Evolutionary conservation across 1,140 invertebrate genomes (phyloP), one percentile per base, ranked within the genome.

Genomic region (Streblospio benedicti): DNA sequence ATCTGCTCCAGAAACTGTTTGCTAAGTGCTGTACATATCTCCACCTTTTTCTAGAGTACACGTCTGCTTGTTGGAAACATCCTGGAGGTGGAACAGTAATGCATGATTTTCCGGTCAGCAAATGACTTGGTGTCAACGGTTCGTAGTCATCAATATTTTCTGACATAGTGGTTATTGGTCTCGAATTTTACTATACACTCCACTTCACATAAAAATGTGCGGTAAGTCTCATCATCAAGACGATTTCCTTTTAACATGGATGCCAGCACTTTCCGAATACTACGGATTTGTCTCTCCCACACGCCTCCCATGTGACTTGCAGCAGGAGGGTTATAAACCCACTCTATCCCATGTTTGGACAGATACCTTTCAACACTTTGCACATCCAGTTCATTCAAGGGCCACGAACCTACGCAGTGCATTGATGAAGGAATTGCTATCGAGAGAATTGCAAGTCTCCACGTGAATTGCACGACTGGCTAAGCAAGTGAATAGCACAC

Each of bases 401-500:
- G 72, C 66, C n/a, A 80, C 68, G 62, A 81, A 77, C 32, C 77
- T 47, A 18, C 71, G 49, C 1, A 81, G 50, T 18, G 69, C 67
- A 33, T 66, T 65, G 20, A 80, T 47, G 52, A 77, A 79, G 0
- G 67, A 67, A 31, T 76, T 68, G 0, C 75, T 75, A 2, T 67
- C 59, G 2, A 81, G 54, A 4, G 65, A 67, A 14, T 65, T 62
- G 0, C 68, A 73, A 6, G 73, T 30, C 45, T 81, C 79, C 14
- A 76, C 41, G 45, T 75, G 66, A 23, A 69, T 52, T 6, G 45
- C 58, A 49, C 62, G 27, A 18, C 27, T 63, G 5, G 5, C 14
- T 5, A 65, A 32, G 33, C 60, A 65, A 28, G 60, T 62, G 32
- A 62, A 62, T 5, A 65, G 14, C 5, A 47, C 60, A 41, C 63